Evolutionary conservation across 2,888 invertebrate genomes (phyloP).

Genomic region (Labia minor): DNA sequence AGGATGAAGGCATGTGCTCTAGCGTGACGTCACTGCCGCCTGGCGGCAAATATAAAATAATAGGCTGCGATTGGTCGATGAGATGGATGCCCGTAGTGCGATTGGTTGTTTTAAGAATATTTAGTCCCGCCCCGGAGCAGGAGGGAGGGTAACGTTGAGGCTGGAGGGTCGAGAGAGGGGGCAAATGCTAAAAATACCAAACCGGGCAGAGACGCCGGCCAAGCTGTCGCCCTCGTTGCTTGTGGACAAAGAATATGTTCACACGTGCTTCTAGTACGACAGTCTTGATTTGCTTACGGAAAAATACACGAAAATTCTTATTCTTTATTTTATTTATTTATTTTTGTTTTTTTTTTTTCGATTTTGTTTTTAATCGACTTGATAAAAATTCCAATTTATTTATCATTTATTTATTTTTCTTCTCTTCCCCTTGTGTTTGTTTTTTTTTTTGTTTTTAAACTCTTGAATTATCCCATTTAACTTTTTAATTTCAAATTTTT

Average conservation of each 20-base stretch:
- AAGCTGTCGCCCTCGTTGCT: not conserved
- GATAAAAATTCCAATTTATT: too few relatives aligned
- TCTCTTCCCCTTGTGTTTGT: too few relatives aligned
- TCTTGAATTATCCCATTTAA: too few relatives aligned
- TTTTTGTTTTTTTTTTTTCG: too few relatives aligned
- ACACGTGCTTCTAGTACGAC: too few relatives aligned
- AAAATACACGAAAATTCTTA: too few relatives aligned
- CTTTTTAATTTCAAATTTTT: too few relatives aligned
- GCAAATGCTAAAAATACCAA: not conserved
- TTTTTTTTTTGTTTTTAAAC: too few relatives aligned
- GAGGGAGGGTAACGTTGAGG: conserved; percentile 13
- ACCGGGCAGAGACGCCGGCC: not conserved
- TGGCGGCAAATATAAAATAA: conserved; percentile 18
- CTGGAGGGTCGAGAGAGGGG: not conserved
- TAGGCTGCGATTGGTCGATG: not conserved
- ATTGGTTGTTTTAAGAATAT: not conserved
- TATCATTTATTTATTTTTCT: too few relatives aligned
- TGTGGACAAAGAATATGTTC: not conserved
- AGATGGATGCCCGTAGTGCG: not conserved
- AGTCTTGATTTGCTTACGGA: too few relatives aligned
- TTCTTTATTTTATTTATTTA: too few relatives aligned
- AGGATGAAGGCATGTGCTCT: conserved; percentile 27
- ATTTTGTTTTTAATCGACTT: too few relatives aligned
- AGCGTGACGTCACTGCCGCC: conserved; percentile 24
- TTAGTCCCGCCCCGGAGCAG: not conserved